Conservation (phyloP, 2,888 invertebrate species). For the Acholoe squamosa region DNA sequence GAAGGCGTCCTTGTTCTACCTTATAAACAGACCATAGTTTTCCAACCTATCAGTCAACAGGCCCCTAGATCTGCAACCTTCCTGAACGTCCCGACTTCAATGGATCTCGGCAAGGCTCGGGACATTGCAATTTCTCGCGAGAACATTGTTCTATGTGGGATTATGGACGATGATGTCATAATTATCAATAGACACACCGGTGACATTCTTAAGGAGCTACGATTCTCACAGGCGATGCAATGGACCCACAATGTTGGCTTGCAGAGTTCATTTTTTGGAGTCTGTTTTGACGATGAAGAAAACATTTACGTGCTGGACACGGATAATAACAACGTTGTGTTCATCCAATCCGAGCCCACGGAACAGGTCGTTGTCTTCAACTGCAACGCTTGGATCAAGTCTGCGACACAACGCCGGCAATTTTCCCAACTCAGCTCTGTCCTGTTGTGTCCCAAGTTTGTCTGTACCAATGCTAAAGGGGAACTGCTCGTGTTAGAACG, state of each 20-base stretch:
- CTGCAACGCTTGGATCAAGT: neutral
- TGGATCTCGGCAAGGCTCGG: neutral
- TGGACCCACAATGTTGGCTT: neutral
- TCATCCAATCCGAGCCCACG: neutral
- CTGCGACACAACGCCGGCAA: neutral
- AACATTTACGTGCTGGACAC: neutral
- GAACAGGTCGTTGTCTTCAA: neutral
- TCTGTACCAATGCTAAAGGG: neutral
- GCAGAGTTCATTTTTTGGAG: neutral
- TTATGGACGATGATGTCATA: neutral
- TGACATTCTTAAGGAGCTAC: neutral
- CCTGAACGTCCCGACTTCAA: neutral
- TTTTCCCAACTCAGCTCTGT: neutral
- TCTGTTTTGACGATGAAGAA: neutral
- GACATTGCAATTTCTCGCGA: conserved; percentile 5
- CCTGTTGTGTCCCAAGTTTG: neutral
- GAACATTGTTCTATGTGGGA: neutral
- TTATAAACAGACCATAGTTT: neutral
- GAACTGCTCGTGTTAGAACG: neutral
- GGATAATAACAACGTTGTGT: conserved; percentile 1
- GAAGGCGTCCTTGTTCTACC: neutral
- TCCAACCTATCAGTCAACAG: neutral
- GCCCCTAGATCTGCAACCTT: neutral
- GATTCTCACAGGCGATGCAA: neutral
- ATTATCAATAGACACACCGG: neutral